Evolutionary conservation across 2,113 vertebrate species (phyloP).

Genomic region (Scomber colias): DNA sequence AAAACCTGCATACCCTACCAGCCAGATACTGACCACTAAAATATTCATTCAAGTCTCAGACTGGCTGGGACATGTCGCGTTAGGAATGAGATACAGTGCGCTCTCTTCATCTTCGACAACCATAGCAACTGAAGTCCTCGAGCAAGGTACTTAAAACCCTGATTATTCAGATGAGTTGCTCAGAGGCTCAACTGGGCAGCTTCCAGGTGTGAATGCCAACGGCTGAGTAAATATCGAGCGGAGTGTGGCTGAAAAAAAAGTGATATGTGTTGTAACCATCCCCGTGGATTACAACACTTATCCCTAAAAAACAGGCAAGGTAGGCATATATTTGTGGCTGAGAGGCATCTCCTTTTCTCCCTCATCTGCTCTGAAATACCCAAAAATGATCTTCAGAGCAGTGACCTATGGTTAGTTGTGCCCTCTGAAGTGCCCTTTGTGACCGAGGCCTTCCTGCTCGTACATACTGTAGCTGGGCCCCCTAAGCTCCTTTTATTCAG

Average conservation of each 20-base stretch:
- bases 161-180: constrained; percentile 49
- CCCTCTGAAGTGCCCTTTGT: constrained; percentile 20
- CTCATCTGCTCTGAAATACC: constrained; percentile 30
- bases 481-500: constrained; percentile 42
- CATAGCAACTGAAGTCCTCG: constrained; percentile 57
- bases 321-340: neutral
- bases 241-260: neutral
- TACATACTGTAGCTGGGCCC: constrained; percentile 11
- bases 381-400: constrained; percentile 1
- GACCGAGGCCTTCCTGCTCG: constrained; percentile 22
- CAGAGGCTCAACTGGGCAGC: constrained; percentile 16
- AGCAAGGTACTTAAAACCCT: constrained; percentile 34
- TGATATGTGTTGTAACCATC: neutral
- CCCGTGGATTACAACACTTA: too few relatives aligned
- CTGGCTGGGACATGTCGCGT: neutral
- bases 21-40: constrained; percentile 6
- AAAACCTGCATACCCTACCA: neutral
- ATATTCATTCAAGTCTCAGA: constrained; percentile 12
- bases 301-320: neutral
- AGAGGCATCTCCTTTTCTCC: neutral
- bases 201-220: constrained; percentile 26
- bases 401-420: neutral
- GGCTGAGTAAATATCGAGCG: constrained; percentile 14
- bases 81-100: constrained; percentile 24
- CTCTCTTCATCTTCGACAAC: constrained; percentile 40